Evolutionary conservation across 1,140 invertebrate genomes (phyloP), one percentile per base, ranked within the genome.

Genomic region (Diploscapter pachys): DNA sequence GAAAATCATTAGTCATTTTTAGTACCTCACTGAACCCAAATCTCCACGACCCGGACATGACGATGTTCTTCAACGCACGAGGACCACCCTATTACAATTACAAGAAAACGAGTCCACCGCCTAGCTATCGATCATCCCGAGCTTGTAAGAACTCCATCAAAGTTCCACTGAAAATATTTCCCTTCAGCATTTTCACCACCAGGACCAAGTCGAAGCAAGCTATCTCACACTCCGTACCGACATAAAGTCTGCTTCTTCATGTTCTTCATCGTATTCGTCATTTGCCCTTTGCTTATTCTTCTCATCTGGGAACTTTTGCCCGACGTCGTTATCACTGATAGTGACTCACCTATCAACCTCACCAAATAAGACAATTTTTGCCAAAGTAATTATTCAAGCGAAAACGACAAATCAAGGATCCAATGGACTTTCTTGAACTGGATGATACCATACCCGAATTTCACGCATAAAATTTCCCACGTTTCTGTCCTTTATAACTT

Each of bases 1-100:
- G 31, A 31, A 31, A 31, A 31, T 31, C 31, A 31, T 31, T 31
- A 31, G 31, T 31, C 31, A 31, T 13, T 73, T 74, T 13, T 67
- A 74, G 73, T 49, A 74, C 73, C 63, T 74, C 73, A 52, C 65
- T 74, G 3, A 74, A 74, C 51, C 73, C 73, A 5, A 64, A 53
- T n/a, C 64, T 74, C 50, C 73, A 69, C 53, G 73, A 74, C 54
- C 73, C 73, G 9, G 73, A 74, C 49, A 56, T 74, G 65, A 68
- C 64, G 2, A 68, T 74, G 65, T 74, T 74, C 56, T 74, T 66
- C 73, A 74, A 74, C 56, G 53, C 53, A 5, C 53, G 63, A 56
- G 63, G 63, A 11, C 73, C 73, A 9, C 64, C 64, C n/a, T 64
- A 66, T 62, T 66, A 54, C 48, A 74, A 74, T 53, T 74, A 74